phyloP scores from a whole-genome alignment of 2,113 vertebrate genomes.

The Brachyistius frenatus region DNA sequence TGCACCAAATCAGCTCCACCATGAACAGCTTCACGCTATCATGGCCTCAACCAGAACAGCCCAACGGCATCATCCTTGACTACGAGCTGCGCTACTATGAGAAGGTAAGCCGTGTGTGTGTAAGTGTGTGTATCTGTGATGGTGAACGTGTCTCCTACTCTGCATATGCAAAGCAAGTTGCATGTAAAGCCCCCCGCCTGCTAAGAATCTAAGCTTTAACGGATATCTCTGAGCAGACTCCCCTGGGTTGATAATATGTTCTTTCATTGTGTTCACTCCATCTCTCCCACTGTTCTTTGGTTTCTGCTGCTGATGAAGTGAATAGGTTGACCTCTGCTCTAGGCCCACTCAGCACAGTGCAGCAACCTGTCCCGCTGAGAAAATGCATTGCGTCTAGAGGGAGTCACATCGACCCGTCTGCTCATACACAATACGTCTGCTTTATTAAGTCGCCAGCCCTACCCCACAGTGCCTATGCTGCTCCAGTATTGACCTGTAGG shows the following conservation, averaged over 20 bases:
- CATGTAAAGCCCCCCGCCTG: not conserved
- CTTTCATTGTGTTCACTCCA: conserved; percentile 43
- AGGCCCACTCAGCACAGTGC: conserved; percentile 65
- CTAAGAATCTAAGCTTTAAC: conserved; percentile 8
- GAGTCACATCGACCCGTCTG: conserved; percentile 79
- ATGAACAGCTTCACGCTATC: conserved; percentile 99
- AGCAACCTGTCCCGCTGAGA: conserved; percentile 76
- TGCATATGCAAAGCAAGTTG: conserved; percentile 10
- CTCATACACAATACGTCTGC: conserved; percentile 76
- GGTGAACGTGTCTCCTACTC: not conserved
- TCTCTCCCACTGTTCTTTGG: conserved; percentile 76
- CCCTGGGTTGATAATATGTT: conserved; percentile 74
- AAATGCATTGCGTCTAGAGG: conserved; percentile 79
- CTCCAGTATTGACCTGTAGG: conserved; percentile 78
- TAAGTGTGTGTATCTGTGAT: not conserved
- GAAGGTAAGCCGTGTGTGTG: conserved; percentile 87
- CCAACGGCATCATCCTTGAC: conserved; percentile 98
- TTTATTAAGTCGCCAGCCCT: conserved; percentile 78
- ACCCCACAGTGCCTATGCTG: conserved; percentile 49
- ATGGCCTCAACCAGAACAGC: conserved; percentile 98
- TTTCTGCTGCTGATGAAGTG: conserved; percentile 74
- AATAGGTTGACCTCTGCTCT: conserved; percentile 78
- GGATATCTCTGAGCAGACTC: conserved; percentile 43
- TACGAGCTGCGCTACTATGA: conserved; percentile 97
- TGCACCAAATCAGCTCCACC: conserved; percentile 99